Evolutionary conservation across 2,113 vertebrate genomes (phyloP), one percentile per base, ranked within the genome.

Genomic region (Myanophis thanlyinensis): DNA sequence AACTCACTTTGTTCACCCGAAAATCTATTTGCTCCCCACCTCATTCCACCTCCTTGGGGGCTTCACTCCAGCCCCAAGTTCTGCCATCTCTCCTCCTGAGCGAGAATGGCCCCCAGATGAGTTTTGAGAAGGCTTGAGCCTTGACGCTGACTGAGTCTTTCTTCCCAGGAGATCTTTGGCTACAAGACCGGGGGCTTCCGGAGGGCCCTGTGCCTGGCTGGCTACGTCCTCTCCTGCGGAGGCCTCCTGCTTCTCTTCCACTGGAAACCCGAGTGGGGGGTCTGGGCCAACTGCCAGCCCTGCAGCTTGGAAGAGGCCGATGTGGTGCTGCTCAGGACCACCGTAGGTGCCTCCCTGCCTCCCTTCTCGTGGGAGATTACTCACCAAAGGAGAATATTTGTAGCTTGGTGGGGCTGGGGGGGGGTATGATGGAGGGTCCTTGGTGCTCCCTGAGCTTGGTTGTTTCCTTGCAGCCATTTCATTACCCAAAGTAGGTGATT

Each of bases 291-390:
- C 35, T 97, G 97, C 4, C 22, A 59, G 12, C 96, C 95, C 0
- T 97, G 97, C 11, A 44, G 93, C 23, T 93, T 98, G 93, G 91
- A 96, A 47, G 96, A 97, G 84, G 97, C 97, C 40, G 96, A 97
- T 35, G 93, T 94, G 1, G 25, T 97, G 53, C 92, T 98, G 93
- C 89, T 98, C 84, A 95, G 95, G 89, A 96, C 97, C 40, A 97
- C 93, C 1, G 97, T 97, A 9, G 0, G 97, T 97, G 12, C 40
- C 86, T 5, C 18, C 5, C n/a, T n/a, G n/a, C 10, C 40, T 8
- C n/a, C n/a, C 49, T 12, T 2, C 53, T 25, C 54, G 8, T 8
- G 54, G 59, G 59, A 13, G 11, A 27, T 62, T 4, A 11, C 27
- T 10, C 3, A 30, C 10, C 59, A 62, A 62, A 62, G 10, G 59